Evolutionary conservation across 64 coral and sea anemone species (phyloP), one percentile per base, ranked within the genome.

Genomic region (Anthopleura sola): DNA sequence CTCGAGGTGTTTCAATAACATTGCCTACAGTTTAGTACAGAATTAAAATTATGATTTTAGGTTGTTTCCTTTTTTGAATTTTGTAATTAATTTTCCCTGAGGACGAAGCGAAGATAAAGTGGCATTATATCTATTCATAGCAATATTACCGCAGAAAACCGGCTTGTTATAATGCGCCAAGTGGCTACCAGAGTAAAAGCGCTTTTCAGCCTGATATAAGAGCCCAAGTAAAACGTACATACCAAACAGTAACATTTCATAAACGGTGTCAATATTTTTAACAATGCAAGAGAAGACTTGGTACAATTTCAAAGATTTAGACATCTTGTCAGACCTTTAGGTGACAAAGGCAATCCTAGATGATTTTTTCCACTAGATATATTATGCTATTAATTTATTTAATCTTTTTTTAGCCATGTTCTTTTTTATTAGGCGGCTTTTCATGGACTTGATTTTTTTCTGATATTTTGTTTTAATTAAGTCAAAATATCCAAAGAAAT

Each of bases 41-140:
- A 71, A 71, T 29, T 71, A 71, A 71, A 13, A 71, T 32, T 32
- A 16, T 71, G 2, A 32, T 71, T 71, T 36, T 34, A 7, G n/a
- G 11, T 71, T 16, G 3, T 71, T 71, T 71, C 29, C 66, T 34
- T 34, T 71, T 34, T 71, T 32, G 29, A 71, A 71, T 71, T 71
- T 71, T 16, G 66, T 32, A 71, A 71, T 71, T 69, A 69, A 71
- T 71, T 71, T 71, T 71, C 29, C 29, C 29, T 71, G 66, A 71
- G 66, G 29, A 71, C 10, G 66, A 34, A 71, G 66, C 31, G 29
- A 71, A 71, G 13, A 75, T 75, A 32, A 86, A 29, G 49, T 83
- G 80, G 16, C n/a, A 83, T 83, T 53, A 51, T 83, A 83, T 33
- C 16, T 33, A 83, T 54, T 54, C 54, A 55, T 5, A n/a, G 44